Base-by-base conservation (phyloP, 2,113 vertebrate genomes). In the Agelaius phoeniceus region DNA sequence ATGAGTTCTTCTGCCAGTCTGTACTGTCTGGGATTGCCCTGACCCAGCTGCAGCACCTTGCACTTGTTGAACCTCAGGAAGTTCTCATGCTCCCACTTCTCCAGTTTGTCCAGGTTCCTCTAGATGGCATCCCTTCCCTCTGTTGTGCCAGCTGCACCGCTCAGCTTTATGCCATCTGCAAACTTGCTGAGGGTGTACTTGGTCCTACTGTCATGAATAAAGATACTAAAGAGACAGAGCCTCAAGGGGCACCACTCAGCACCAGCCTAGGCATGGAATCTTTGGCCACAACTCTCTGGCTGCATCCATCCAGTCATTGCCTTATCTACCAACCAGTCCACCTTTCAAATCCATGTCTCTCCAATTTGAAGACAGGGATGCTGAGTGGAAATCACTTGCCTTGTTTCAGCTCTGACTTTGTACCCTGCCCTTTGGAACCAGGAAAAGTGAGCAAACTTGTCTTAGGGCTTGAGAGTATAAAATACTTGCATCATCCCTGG, bases 61-160 rank as follows among this genome's bases (percentile, higher is more conserved):
- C 44, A 58, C 27, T 66, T 66, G 22, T 23, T 51, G 68, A 66
- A 81, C 52, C 37, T 43, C 37, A 16, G 2, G 33, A 59, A 13
- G 68, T 28, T 59, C 44, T 52, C 33, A 13, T 5, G 11, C 1
- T 0, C 19, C 18, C 52, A 67, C 37, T 59, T 59, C 44, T 44
- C 44, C 46, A 17, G 44, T 59, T 59, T 59, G 37, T 59, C 33
- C 52, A 74, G 15, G 13, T 39, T 81, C 61, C 61, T 59, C 59
- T 59, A 2, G 37, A 59, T 52, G 28, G 44, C 69, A 46, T 75
- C 16, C 13, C 69, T 39, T 59, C n/a, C 23, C 28, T 61, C 52
- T 59, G 37, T 23, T 44, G 51, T 74, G n/a, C 1, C 51, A 65
- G 15, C 21, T 51, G 67, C 43, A 58, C 3, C 0, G 0, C 44